A percentile compares a stretch with the other conserved stretches of the same genome.
Evolutionary conservation across 2,888 invertebrate species (phyloP).

Genomic region (Timema podura): DNA sequence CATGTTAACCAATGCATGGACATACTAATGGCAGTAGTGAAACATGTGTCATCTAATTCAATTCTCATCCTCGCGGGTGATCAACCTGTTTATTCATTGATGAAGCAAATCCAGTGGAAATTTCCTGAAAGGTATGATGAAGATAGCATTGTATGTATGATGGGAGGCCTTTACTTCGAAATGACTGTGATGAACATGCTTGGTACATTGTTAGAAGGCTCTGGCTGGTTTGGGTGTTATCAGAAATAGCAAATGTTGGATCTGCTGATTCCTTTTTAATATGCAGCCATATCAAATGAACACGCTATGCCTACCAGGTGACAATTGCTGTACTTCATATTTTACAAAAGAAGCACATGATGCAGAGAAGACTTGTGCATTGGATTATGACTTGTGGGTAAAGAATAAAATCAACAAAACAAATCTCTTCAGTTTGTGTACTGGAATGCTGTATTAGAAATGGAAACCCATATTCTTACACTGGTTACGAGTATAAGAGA

Average conservation of each 20-base stretch:
- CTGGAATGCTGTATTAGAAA: no score
- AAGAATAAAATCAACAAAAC: no score
- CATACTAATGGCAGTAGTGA: background rate
- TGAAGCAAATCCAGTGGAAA: background rate
- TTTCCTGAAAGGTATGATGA: constrained; percentile 2
- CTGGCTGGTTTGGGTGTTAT: background rate
- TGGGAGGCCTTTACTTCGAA: background rate
- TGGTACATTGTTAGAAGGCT: background rate
- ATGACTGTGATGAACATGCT: background rate
- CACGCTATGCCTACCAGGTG: background rate
- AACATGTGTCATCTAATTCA: background rate
- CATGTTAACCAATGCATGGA: background rate
- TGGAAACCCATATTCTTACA: no score
- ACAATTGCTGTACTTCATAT: background rate
- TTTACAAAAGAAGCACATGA: background rate
- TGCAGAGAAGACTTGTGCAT: no score
- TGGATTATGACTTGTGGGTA: no score
- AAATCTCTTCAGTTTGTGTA: no score
- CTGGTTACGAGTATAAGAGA: no score
- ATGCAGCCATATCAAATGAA: background rate
- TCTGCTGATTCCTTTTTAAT: background rate
- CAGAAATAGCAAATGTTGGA: background rate
- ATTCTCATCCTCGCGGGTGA: background rate
- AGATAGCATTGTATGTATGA: constrained; percentile 7
- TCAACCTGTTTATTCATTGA: constrained; percentile 1